Base-by-base conservation (phyloP, 2,113 vertebrate genomes). In the Anarhynchus alexandrinus region DNA sequence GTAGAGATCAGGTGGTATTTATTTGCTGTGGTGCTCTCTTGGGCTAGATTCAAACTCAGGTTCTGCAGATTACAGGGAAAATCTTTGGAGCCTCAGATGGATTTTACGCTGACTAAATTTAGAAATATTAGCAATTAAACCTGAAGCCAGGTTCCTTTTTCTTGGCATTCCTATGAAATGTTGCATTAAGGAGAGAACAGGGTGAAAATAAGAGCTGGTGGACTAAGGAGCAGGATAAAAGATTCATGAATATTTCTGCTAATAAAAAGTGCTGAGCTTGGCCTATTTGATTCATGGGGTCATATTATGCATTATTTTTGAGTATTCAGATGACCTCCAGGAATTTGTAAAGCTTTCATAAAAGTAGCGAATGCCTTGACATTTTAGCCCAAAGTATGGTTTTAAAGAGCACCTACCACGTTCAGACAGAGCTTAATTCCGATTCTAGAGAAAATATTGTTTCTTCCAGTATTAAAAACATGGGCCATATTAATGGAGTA, bases 61-160 rank as follows among this genome's bases (percentile, higher is more conserved):
- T 97, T 97, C 96, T 95, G 90, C 92, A 96, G 96, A 95, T 96
- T 89, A 84, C 90, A 88, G 72, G 45, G 93, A 94, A 96, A 93
- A 76, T 95, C 87, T 93, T 96, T 62, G 55, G 86, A 80, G 71
- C 82, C 86, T 94, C 85, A 81, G 79, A 96, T 91, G 91, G 94
- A 96, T 96, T 97, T 97, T 95, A 87, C 65, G 43, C 93, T 57
- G 77, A 95, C 97, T 98, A 97, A 97, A 98, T 97, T 98, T 97
- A 98, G 97, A 98, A 97, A 95, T 94, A 96, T 96, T 97, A 97
- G 95, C 94, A 97, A 96, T 97, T 96, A 82, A 88, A 94, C 87
- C 89, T 95, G 90, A 92, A 95, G 67, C 86, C 82, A 65, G 89
- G 74, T 84, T 96, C 91, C 83, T 94, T 96, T 96, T 91, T 91